phyloP scores from a whole-genome alignment of 1,140 invertebrate genomes.

The Drosophila auraria region DNA sequence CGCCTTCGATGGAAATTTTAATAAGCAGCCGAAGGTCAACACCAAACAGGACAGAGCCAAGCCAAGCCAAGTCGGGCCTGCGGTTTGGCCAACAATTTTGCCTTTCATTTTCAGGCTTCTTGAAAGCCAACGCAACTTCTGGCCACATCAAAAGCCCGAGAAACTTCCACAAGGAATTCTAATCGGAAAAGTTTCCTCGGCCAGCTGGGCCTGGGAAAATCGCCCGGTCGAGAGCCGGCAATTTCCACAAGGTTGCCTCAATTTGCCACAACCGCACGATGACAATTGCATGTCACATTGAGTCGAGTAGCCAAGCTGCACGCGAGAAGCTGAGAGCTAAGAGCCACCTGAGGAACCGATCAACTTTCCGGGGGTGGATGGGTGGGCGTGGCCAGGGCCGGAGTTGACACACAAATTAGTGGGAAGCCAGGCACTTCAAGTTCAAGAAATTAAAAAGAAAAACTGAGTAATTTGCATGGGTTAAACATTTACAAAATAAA shows the following conservation, averaged over 20 bases:
- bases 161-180: conserved; percentile 42
- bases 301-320: conserved; percentile 40
- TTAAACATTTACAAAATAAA: conserved; percentile 10
- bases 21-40: conserved; percentile 77
- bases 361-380: conserved; percentile 27
- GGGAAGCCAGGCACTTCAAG: conserved; percentile 66
- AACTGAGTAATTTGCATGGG: conserved; percentile 43
- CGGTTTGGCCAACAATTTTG: conserved; percentile 65
- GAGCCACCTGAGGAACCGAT: conserved; percentile 31
- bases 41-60: conserved; percentile 57
- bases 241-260: conserved; percentile 65
- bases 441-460: conserved; percentile 51
- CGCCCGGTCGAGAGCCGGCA: conserved; percentile 44
- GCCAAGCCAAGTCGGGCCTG: conserved; percentile 21
- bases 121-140: conserved; percentile 13
- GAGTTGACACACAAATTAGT: conserved; percentile 78
- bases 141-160: conserved; percentile 39
- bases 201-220: conserved; percentile 67
- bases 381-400: conserved; percentile 19
- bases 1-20: conserved; percentile 82
- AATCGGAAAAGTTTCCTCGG: conserved; percentile 39
- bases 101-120: conserved; percentile 61
- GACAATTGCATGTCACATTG: conserved; percentile 75
- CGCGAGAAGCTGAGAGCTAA: conserved; percentile 53
- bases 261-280: conserved; percentile 72